These are phyloP conservation scores for Apostichopus californicus DNA, from an alignment of 35 echinoderm and acorn worm genomes.

Conservation along the genomic window DNA sequence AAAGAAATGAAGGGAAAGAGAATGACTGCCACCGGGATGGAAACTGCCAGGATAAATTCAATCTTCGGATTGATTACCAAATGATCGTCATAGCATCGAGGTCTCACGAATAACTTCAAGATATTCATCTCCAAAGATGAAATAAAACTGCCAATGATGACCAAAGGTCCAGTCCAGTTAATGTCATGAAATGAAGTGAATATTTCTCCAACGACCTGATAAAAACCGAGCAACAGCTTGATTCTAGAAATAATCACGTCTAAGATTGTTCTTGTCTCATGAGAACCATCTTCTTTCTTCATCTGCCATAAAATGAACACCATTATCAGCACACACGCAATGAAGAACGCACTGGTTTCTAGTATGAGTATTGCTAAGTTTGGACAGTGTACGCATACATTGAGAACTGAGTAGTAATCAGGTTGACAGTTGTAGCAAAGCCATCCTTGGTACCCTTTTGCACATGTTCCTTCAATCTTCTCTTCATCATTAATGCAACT, in stretches of 20 bases:
- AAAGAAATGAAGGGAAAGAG: not conserved
- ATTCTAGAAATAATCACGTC: slow-evolving; percentile 23
- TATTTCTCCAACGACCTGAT: slow-evolving; percentile 53
- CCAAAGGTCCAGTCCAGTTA: slow-evolving; percentile 9
- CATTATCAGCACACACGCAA: not conserved
- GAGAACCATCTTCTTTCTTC: not conserved
- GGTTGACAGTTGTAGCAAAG: slow-evolving; percentile 15
- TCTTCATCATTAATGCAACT: not conserved
- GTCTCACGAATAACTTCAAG: too few relatives aligned
- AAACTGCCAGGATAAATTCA: slow-evolving; percentile 42
- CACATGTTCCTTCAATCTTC: slow-evolving; percentile 19
- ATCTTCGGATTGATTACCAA: slow-evolving; percentile 25
- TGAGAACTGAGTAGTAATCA: slow-evolving; percentile 31
- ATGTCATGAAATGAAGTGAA: slow-evolving; percentile 33
- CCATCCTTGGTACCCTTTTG: slow-evolving; percentile 48
- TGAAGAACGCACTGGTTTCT: not conserved
- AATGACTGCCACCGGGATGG: not conserved
- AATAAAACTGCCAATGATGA: not conserved
- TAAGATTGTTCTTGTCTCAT: slow-evolving; percentile 6
- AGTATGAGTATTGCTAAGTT: not conserved
- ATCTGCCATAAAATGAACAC: not conserved
- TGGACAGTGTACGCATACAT: slow-evolving; percentile 14
- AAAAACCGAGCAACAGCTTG: slow-evolving; percentile 51
- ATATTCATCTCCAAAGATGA: not conserved
- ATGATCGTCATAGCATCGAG: slow-evolving; percentile 19